phyloP scores from a whole-genome alignment of 2,888 invertebrate species.

The Lithophane socia region DNA sequence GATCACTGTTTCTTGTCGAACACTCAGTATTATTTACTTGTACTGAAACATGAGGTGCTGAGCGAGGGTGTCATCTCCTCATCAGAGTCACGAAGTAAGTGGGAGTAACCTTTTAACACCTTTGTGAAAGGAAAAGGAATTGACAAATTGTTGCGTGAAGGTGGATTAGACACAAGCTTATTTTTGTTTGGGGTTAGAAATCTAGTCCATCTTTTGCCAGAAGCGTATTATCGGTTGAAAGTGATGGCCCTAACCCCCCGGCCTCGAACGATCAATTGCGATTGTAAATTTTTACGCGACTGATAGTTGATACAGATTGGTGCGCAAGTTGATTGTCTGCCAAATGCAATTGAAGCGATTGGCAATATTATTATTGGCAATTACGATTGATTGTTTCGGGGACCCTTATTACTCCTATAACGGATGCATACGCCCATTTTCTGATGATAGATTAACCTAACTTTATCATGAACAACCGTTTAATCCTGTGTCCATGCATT shows the following conservation, averaged over 20 bases:
- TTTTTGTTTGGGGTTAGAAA: neutral
- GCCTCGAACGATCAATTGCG: no score
- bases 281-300: no score
- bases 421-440: neutral
- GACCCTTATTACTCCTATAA: no score
- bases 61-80: slow-evolving; percentile 33
- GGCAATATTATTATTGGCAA: no score
- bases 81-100: neutral
- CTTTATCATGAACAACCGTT: no score
- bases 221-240: no score
- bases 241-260: no score
- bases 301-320: no score
- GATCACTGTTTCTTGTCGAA: slow-evolving; percentile 12
- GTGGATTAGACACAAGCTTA: neutral
- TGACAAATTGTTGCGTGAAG: slow-evolving; percentile 18
- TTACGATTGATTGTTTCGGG: no score
- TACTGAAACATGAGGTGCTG: neutral
- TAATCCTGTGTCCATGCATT: neutral
- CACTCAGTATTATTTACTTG: slow-evolving; percentile 16
- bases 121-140: neutral
- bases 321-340: no score
- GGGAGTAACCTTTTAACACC: slow-evolving; percentile 7
- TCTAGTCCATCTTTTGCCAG: neutral
- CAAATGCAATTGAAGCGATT: no score
- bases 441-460: neutral